Percentiles rank a stretch among this genome's conserved stretches.
These are phyloP conservation scores for Teleogryllus oceanicus DNA, from an alignment of 2,888 invertebrate genomes.

Conservation along the genomic window DNA sequence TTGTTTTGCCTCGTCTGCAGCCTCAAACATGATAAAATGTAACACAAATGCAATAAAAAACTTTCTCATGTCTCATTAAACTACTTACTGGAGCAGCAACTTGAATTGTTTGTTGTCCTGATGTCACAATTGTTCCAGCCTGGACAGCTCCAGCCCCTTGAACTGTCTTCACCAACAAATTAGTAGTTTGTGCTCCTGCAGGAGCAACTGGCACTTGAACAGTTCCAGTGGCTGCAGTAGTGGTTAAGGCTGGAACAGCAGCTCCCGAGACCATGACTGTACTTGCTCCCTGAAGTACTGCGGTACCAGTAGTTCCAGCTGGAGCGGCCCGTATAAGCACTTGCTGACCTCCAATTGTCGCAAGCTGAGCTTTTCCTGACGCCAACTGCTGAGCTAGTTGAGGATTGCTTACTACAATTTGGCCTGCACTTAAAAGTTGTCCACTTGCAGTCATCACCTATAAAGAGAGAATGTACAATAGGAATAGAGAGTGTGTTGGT, in stretches of 20 bases:
- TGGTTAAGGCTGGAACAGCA: constrained; percentile 27
- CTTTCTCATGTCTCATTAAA: too few relatives aligned
- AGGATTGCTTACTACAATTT: constrained; percentile 72
- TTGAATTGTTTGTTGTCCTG: constrained; percentile 26
- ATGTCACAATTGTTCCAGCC: constrained; percentile 26
- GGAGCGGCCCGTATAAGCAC: constrained; percentile 70
- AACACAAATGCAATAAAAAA: too few relatives aligned
- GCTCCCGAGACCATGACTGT: constrained; percentile 25
- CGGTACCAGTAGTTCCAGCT: constrained; percentile 29
- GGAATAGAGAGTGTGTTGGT: too few relatives aligned
- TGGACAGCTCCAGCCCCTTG: neutral
- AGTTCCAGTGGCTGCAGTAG: constrained; percentile 26
- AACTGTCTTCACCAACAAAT: constrained; percentile 37
- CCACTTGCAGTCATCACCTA: constrained; percentile 49
- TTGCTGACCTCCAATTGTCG: constrained; percentile 81
- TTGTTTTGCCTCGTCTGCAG: too few relatives aligned
- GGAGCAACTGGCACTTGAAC: constrained; percentile 21
- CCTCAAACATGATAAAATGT: too few relatives aligned
- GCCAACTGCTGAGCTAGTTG: constrained; percentile 74
- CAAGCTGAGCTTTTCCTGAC: constrained; percentile 76
- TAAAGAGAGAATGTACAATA: constrained; percentile 30
- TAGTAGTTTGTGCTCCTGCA: constrained; percentile 24
- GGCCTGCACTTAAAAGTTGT: constrained; percentile 51
- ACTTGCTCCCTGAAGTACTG: constrained; percentile 23
- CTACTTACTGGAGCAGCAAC: constrained; percentile 20